Evolutionary conservation across 2,113 vertebrate genomes (phyloP), one percentile per base, ranked within the genome.

Genomic region (Myotis yumanensis): DNA sequence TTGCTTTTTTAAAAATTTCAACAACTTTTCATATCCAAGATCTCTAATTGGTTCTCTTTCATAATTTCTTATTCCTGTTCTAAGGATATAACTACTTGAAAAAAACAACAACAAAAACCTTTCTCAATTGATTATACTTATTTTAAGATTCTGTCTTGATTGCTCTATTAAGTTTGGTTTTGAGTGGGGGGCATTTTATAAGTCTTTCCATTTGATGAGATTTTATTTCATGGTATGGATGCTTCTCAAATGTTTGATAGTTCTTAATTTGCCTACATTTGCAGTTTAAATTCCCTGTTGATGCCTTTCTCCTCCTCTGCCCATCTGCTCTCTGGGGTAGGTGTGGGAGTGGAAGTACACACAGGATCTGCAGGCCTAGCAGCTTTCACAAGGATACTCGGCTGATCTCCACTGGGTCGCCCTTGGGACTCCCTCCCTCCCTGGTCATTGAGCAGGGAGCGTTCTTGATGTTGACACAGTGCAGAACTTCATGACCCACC

Each of bases 141-240:
- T 20, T 95, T 92, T 59, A 86, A 87, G 54, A 59, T 76, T 90
- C 32, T 46, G 20, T 79, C 68, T 92, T 71, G 32, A 51, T 59
- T 85, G 7, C 7, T 54, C 25, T 75, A 12, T 80, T 76, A 40
- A 88, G 4, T 75, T 37, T 76, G 46, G 25, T 46, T 80, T 69
- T 80, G 30, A 52, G 73, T 28, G 22, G 30, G 30, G 4, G 11
- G 20, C 43, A 48, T 48, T 75, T 81, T 87, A 1, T 83, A 68
- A 68, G 28, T 82, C 28, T 46, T 87, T 68, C 12, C 25, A 25
- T 46, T 25, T 64, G n/a, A 52, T 87, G 69, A 68, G 54, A 46
- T 73, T 91, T 81, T 88, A n/a, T 87, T 83, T 84, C 48, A 62
- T 52, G 54, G 40, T 73, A 4, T 54, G 18, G 16, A 43, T 79